These are phyloP conservation scores for Monochamus alternatus DNA, from an alignment of 2,888 invertebrate species.

Conservation along the genomic window DNA sequence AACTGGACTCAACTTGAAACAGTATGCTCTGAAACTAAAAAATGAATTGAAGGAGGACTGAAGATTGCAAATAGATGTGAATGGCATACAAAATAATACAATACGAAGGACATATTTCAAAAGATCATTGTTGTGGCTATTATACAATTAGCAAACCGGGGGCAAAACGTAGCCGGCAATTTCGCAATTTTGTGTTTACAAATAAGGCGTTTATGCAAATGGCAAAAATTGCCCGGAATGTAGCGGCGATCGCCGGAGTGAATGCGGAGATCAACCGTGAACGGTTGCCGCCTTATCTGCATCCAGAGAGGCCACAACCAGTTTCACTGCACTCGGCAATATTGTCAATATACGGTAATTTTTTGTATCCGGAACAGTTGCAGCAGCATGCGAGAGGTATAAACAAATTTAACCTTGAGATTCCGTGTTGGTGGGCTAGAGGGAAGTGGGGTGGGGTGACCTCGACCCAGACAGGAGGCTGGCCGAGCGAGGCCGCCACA, in stretches of 20 bases:
- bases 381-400: conserved; percentile 51
- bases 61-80: too few species aligned
- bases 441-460: conserved; percentile 66
- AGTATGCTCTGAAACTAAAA: too few species aligned
- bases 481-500: conserved; percentile 65
- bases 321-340: conserved; percentile 30
- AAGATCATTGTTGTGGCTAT: too few species aligned
- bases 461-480: conserved; percentile 67
- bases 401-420: conserved; percentile 70
- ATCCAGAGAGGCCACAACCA: conserved; percentile 8
- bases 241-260: neutral
- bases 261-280: conserved; percentile 3
- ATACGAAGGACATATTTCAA: too few species aligned
- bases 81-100: too few species aligned
- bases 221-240: neutral
- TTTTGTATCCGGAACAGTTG: conserved; percentile 45
- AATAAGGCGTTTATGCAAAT: neutral
- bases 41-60: too few species aligned
- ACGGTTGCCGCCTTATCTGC: neutral
- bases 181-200: neutral
- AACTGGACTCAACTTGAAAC: too few species aligned
- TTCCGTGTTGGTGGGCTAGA: conserved; percentile 64
- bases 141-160: too few species aligned
- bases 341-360: conserved; percentile 38
- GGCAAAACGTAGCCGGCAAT: neutral